Base-by-base conservation (phyloP, 2,797 vertebrate species). In the Momotus momota region DNA sequence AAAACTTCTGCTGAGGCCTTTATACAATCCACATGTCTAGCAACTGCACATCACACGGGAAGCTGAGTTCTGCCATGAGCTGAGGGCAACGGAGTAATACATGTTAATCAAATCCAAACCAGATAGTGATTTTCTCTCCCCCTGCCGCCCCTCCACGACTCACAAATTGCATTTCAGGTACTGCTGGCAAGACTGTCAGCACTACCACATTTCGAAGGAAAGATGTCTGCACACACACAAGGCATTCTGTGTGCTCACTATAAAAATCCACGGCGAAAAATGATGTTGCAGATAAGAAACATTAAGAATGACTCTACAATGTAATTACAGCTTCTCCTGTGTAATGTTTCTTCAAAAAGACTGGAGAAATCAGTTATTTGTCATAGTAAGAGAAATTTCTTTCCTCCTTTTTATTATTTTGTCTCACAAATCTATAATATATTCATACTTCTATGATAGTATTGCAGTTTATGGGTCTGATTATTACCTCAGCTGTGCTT, bases 111-210 rank as follows among this genome's bases (percentile, higher is more conserved):
- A 86, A 88, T 69, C 22, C 51, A 62, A 58, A 38, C 25, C 26
- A 29, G 21, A 18, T 2, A 72, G 25, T 23, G 40, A 43, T 90
- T 77, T 60, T 33, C 14, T 66, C 35, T 54, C 26, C 35, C 26
- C 66, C n/a, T 18, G 71, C 52, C 7, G 10, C 8, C 15, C 14
- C 8, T 75, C 61, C n/a, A 64, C 40, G 58, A 49, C 25, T 64
- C 57, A 48, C 41, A 89, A 88, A 95, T 64, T 96, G 55, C 35
- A 87, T 89, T 96, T 79, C 94, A 88, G 67, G 43, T 62, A 41
- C 52, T 51, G 31, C 2, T 2, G 46, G 67, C 33, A 77, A 82
- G 55, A 45, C 45, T 97, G 86, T 78, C 92, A 94, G 45, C n/a
- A 61, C 41, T n/a, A 41, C 80, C 78, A 35, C 71, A 85, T 93